These are phyloP conservation scores for Synanthedon andrenaeformis DNA, from an alignment of 2,888 invertebrate genomes.

Conservation along the genomic window DNA sequence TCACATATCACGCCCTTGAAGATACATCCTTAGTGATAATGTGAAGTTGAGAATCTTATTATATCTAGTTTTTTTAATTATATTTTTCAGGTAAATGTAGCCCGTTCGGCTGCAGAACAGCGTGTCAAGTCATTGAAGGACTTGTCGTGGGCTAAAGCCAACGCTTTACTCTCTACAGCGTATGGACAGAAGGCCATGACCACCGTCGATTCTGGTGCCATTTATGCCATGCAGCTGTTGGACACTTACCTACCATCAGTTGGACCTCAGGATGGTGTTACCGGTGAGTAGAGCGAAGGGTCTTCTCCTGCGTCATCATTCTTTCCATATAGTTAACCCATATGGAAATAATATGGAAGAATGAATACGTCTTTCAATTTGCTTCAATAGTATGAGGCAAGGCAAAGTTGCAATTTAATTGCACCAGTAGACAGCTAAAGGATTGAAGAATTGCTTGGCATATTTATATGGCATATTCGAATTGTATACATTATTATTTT, in stretches of 20 bases:
- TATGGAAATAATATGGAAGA: too few species aligned
- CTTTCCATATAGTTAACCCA: background rate
- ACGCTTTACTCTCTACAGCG: constrained; percentile 76
- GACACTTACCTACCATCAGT: constrained; percentile 78
- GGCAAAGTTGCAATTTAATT: too few species aligned
- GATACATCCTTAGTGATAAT: too few species aligned
- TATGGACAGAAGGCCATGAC: constrained; percentile 76
- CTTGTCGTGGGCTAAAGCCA: constrained; percentile 78
- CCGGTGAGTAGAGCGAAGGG: constrained; percentile 23
- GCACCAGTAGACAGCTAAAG: too few species aligned
- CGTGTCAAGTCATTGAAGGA: constrained; percentile 76
- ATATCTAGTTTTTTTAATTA: too few species aligned
- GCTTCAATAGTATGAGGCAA: too few species aligned
- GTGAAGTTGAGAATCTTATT: too few species aligned
- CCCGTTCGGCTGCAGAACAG: constrained; percentile 61
- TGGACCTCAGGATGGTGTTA: constrained; percentile 62
- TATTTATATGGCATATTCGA: too few species aligned
- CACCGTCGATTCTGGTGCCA: constrained; percentile 76
- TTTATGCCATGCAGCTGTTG: constrained; percentile 77
- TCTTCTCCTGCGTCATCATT: background rate
- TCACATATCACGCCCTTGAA: too few species aligned
- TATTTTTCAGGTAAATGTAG: constrained; percentile 52
- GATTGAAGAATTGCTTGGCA: too few species aligned
- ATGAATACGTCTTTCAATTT: too few species aligned
- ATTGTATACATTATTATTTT: too few species aligned